Evolutionary conservation across 2,888 invertebrate genomes (phyloP).

Genomic region (Pyrrhia umbra): DNA sequence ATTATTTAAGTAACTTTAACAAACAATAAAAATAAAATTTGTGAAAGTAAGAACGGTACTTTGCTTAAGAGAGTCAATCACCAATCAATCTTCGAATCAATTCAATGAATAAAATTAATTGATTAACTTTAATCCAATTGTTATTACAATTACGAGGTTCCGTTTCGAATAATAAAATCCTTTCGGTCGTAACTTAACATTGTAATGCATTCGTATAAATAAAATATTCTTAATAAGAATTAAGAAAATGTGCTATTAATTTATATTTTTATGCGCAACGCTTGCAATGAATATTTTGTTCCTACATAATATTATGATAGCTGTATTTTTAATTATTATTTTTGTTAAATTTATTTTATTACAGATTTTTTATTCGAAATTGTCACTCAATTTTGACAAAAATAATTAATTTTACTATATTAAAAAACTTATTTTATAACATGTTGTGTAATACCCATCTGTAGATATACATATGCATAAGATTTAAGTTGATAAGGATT

Average conservation of each 20-base stretch:
- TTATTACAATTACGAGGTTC: slow-evolving; percentile 31
- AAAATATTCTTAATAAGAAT: slow-evolving; percentile 15
- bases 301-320: too few relatives aligned
- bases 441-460: too few relatives aligned
- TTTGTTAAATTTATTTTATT: too few relatives aligned
- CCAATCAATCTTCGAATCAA: slow-evolving; percentile 23
- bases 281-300: too few relatives aligned
- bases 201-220: slow-evolving; percentile 31
- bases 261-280: slow-evolving; percentile 18
- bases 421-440: too few relatives aligned
- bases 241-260: too few relatives aligned
- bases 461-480: too few relatives aligned
- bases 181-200: slow-evolving; percentile 48
- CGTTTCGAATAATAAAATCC: slow-evolving; percentile 52
- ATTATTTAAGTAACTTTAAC: background rate
- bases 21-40: slow-evolving; percentile 5
- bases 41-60: slow-evolving; percentile 26
- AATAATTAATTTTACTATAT: too few relatives aligned
- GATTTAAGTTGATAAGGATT: too few relatives aligned
- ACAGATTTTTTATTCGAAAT: too few relatives aligned
- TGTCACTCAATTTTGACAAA: too few relatives aligned
- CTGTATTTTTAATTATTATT: too few relatives aligned
- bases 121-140: slow-evolving; percentile 40
- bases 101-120: slow-evolving; percentile 27
- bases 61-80: slow-evolving; percentile 24